Evolutionary conservation across 2,888 invertebrate species (phyloP), one percentile per base, ranked within the genome.

Genomic region (Andrena trimmerana): DNA sequence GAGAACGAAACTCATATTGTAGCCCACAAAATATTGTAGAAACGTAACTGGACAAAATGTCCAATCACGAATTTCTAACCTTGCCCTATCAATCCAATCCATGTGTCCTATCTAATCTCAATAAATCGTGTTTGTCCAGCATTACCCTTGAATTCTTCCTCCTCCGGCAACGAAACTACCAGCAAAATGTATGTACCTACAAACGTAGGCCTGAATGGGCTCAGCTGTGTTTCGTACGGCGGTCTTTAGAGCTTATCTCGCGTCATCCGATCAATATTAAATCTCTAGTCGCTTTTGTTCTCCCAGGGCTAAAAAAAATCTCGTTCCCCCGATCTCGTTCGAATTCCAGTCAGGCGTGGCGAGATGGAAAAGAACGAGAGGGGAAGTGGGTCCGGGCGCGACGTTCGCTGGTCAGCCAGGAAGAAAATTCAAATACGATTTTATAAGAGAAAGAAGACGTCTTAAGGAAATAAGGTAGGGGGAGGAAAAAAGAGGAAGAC

Each of bases 351-450:
- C 81, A 80, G 52, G 75, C 81, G 75, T 76, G 67, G 8, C 57
- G 24, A 31, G 33, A 67, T 31, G 69, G 29, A 67, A 60, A 50
- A n/a, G 62, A 67, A 52, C 5, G 65, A 24, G 6, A 36, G 33
- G 67, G 63, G 69, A 59, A 71, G 29, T 75, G 67, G 42, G 63
- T 67, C 81, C 82, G 80, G 59, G 54, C 42, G 59, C 68, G 50
- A 13, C 70, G 73, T 75, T 76, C 69, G 79, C 75, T 78, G 77
- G 81, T 79, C 75, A 84, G 82, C 59, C 78, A 79, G 67, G 84
- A 84, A 82, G 78, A 78, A 85, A 87, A 87, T 87, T 85, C 87
- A 87, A 87, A 87, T 81, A 88, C 85, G 86, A 86, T 85, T 83
- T 76, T 75, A 73, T 69, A 76, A 80, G 81, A 71, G 81, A 67